Evolutionary conservation across 2,888 invertebrate species (phyloP), one percentile per base, ranked within the genome.

Genomic region (Erebia aethiops): DNA sequence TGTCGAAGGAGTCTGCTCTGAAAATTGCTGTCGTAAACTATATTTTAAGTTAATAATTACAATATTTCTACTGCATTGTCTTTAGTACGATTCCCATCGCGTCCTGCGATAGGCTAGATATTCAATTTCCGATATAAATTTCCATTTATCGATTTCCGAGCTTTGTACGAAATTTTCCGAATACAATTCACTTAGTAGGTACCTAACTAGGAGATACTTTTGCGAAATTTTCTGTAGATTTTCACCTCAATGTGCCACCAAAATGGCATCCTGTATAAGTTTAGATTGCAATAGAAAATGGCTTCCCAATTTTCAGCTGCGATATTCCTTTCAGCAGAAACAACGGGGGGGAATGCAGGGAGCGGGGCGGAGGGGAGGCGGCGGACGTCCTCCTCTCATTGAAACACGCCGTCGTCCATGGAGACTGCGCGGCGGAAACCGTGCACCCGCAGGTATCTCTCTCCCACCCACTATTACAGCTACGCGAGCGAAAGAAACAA

Each of bases 351-450:
- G 95, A 95, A 74, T 94, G 94, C 75, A 94, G 95, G 70, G 95
- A 95, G 76, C 90, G 92, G 71, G 88, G 87, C 13, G 92, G 92
- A 52, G 93, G 95, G 80, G 97, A 97, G 81, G 96, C 97, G 80
- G 97, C 98, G n/a, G 98, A 98, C 89, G 98, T 98, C 75, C 94
- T 98, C 61, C 94, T 98, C 81, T 97, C 97, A 0, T 91, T 98
- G 79, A 98, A 98, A 85, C 97, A 98, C 86, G 97, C 97, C 58
- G 97, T 98, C 71, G 97, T 97, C 54, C 97, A 97, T 87, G 96
- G 97, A 13, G 96, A 95, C 77, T 93, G 92, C 80, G 88, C 88
- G 78, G 81, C 92, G 78, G 92, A 94, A 82, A 76, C 89, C 61
- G 94, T 94, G 67, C 94, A 94, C 81, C 91, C 92, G 69, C 95